A percentile compares a stretch with the other conserved stretches of the same genome.
These are phyloP conservation scores for Sebastes miniatus DNA, from an alignment of 2,797 vertebrate genomes.

Conservation along the genomic window DNA sequence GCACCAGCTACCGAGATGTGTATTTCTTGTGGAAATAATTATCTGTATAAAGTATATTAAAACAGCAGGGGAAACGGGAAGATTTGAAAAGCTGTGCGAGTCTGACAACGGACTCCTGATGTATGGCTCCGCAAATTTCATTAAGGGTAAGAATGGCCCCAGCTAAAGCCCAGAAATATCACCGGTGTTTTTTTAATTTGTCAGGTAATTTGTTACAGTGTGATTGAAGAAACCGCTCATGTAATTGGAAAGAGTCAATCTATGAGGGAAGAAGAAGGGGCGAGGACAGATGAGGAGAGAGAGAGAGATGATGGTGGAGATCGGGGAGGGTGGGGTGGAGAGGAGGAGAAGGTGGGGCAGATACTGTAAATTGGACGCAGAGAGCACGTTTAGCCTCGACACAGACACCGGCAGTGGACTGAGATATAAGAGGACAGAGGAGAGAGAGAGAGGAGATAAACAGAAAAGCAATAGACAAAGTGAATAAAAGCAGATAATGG, in stretches of 20 bases:
- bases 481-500: constrained; percentile 18
- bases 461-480: constrained; percentile 32
- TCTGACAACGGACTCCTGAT: constrained; percentile 74
- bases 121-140: constrained; percentile 77
- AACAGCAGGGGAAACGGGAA: constrained; percentile 56
- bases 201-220: constrained; percentile 80
- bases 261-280: constrained; percentile 51
- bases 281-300: constrained; percentile 39
- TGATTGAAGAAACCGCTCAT: constrained; percentile 79
- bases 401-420: constrained; percentile 21
- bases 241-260: constrained; percentile 81
- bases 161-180: constrained; percentile 74
- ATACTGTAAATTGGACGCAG: constrained; percentile 43
- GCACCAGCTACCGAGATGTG: constrained; percentile 13
- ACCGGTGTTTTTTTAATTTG: constrained; percentile 77
- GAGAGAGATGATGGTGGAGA: constrained; percentile 33
- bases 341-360: constrained; percentile 15
- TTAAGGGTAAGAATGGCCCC: constrained; percentile 70
- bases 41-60: constrained; percentile 68
- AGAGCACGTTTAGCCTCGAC: constrained; percentile 31
- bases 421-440: constrained; percentile 25
- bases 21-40: constrained; percentile 74
- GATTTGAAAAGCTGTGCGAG: constrained; percentile 42
- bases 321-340: neutral
- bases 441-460: constrained; percentile 10